Evolutionary conservation across 2,113 vertebrate genomes (phyloP).

Genomic region (Donacobius atricapilla): DNA sequence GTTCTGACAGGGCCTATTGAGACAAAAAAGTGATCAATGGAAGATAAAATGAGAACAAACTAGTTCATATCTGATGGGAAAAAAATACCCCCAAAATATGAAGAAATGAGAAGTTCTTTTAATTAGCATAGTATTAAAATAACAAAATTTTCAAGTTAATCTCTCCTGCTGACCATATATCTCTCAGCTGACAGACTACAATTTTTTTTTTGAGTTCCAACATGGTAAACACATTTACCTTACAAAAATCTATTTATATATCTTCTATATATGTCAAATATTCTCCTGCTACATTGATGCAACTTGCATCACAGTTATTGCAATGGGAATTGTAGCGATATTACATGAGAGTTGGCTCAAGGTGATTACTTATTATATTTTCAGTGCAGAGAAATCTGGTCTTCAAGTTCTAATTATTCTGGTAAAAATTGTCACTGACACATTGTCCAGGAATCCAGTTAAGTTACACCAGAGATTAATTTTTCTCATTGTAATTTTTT

Average conservation of each 20-base stretch:
- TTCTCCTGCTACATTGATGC: background rate
- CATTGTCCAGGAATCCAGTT: background rate
- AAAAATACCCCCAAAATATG: background rate
- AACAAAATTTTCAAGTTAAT: background rate
- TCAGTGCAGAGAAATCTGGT: background rate
- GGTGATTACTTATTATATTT: constrained; percentile 41
- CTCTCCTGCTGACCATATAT: background rate
- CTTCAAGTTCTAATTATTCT: constrained; percentile 21
- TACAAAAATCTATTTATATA: background rate
- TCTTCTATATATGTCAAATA: background rate
- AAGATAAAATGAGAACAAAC: background rate
- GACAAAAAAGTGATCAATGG: background rate
- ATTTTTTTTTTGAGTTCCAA: background rate
- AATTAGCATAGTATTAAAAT: background rate
- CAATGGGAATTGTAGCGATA: constrained; percentile 22
- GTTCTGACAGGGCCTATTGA: background rate
- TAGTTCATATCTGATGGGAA: background rate
- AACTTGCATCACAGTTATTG: constrained; percentile 1
- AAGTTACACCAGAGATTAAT: background rate
- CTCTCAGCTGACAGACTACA: background rate
- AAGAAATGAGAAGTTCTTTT: background rate
- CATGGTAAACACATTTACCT: background rate
- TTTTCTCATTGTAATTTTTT: constrained; percentile 22
- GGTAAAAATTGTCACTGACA: background rate
- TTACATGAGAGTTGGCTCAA: background rate